Base-by-base conservation (phyloP, 2,113 vertebrate species). In the Hippocampus mohnikei region DNA sequence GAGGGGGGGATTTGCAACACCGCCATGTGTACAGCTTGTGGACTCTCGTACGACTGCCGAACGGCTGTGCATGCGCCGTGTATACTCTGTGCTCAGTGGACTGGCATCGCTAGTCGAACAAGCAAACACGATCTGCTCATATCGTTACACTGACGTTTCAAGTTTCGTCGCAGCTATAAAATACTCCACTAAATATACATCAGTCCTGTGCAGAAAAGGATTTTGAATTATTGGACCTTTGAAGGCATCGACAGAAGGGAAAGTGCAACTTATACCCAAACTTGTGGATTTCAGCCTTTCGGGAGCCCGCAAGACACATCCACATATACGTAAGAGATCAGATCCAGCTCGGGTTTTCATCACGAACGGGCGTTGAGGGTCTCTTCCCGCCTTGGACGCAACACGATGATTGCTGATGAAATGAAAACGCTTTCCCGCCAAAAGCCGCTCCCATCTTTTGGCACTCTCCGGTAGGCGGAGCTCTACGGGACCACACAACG, bases 281-380 rank as follows among this genome's bases (percentile, higher is more conserved):
- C 5, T 21, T 52, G 16, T 60, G 27, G 16, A 60, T 20, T 37
- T 52, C 18, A 20, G 27, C 58, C 9, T 60, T 27, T 27, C 2
- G 4, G 27, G 27, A 60, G 20, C 58, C 58, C 8, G 33, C 56
- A 67, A 52, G 74, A 78, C 44, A 82, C 83, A 74, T 81, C 65
- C 1, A 21, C 53, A 85, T 87, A 91, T 91, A 82, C 88, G 84
- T 66, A 77, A 68, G 67, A 69, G 72, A 91, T 86, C 78, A 85
- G 41, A 75, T 68, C 73, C 37, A 75, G 72, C 3, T 16, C 52
- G 0, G 80, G 15, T 15, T 82, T 80, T 83, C 72, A 82, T 84
- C 73, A 77, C 12, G 33, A 72, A 67, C 7, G 5, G 69, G 46
- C 81, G 77, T 88, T 85, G 76, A 85, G 70, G 78, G 70, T 76